Conservation (phyloP, 1,140 invertebrate species). For the Drosophila biarmipes region DNA sequence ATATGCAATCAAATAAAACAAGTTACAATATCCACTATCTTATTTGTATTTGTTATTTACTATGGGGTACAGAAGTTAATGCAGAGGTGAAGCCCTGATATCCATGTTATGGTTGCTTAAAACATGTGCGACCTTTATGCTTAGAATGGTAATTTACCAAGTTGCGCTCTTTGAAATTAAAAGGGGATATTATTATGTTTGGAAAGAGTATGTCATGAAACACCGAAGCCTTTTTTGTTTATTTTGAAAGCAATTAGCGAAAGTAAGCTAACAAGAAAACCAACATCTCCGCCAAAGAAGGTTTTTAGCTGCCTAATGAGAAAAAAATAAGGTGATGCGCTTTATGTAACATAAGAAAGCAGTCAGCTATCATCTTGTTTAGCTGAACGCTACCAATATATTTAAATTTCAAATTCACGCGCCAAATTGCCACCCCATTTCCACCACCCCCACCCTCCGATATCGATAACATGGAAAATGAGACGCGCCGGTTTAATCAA, state of each 20-base stretch:
- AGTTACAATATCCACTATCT: too few species aligned
- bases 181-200: too few species aligned
- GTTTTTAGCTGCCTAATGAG: not conserved
- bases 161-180: too few species aligned
- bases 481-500: constrained; percentile 67
- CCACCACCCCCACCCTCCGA: not conserved
- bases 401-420: not conserved
- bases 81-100: too few species aligned
- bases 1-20: not conserved
- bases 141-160: too few species aligned
- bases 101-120: too few species aligned
- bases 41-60: too few species aligned
- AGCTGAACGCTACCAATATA: too few species aligned
- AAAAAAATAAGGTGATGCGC: not conserved
- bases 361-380: too few species aligned
- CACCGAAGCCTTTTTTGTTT: not conserved
- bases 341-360: too few species aligned
- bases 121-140: too few species aligned
- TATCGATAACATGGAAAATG: constrained; percentile 62
- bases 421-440: not conserved
- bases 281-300: not conserved
- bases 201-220: not conserved
- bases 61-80: too few species aligned
- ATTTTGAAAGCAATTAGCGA: not conserved
- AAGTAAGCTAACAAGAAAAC: not conserved